These are phyloP conservation scores for Tetranychus cinnabarinus DNA, from an alignment of 1,140 invertebrate species.

Conservation along the genomic window DNA sequence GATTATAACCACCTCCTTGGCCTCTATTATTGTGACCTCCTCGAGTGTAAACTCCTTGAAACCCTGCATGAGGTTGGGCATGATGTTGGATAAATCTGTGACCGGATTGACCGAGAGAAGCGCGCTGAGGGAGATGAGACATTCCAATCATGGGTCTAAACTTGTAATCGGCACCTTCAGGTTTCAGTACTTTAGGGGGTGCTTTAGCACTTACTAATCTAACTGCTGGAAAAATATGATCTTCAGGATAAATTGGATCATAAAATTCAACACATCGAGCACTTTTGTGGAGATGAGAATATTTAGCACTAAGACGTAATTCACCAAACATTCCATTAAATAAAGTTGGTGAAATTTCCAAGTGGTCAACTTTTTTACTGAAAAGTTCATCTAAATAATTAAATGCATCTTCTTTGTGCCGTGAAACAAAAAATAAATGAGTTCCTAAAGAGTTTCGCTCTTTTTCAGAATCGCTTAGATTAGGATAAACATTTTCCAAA, in stretches of 20 bases:
- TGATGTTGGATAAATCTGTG: neutral
- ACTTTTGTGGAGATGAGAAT: conserved; percentile 9
- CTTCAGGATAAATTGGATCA: conserved; percentile 51
- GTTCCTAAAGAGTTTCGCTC: conserved; percentile 12
- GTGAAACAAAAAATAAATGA: conserved; percentile 8
- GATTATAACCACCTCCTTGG: too few species aligned
- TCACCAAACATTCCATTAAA: conserved; percentile 5
- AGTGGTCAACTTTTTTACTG: neutral
- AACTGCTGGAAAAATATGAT: conserved; percentile 51
- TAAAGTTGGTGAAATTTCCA: neutral
- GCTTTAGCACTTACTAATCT: conserved; percentile 34
- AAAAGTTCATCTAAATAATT: neutral
- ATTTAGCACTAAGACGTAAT: neutral
- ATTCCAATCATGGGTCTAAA: neutral
- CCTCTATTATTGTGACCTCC: too few species aligned
- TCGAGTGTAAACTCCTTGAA: too few species aligned
- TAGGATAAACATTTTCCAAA: conserved; percentile 47
- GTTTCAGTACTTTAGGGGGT: conserved; percentile 47
- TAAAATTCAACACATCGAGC: conserved; percentile 40
- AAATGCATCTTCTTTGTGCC: neutral
- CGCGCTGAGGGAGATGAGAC: neutral
- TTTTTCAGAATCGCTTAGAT: conserved; percentile 55
- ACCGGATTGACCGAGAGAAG: neutral
- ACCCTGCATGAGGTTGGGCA: neutral
- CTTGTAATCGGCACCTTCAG: neutral